A percentile compares a stretch with the other conserved stretches of the same genome.
Conservation (phyloP, 2,888 invertebrate genomes). For the Athalia cordata region DNA sequence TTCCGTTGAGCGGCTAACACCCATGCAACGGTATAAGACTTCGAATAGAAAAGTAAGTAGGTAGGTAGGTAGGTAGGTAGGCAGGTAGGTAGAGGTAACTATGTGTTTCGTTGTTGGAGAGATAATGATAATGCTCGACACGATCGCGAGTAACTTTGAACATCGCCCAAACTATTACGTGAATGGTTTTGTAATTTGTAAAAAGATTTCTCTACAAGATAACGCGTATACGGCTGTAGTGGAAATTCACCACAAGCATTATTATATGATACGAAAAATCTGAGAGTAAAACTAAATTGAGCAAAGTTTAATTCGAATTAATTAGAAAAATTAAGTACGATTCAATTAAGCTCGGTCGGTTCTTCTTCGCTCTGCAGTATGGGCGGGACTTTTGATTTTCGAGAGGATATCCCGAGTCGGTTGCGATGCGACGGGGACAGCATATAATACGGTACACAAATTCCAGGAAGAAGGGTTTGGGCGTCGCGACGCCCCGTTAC, state of each 20-base stretch:
- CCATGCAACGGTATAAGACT: conserved; percentile 15
- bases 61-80: too few relatives aligned
- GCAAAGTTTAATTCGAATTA: background rate
- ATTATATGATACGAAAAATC: too few relatives aligned
- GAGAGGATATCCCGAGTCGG: conserved; percentile 1
- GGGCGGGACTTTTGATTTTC: too few relatives aligned
- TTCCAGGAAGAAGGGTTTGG: conserved; percentile 40
- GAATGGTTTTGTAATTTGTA: conserved; percentile 33
- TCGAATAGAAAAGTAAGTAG: background rate
- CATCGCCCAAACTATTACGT: conserved; percentile 14
- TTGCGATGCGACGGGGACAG: background rate
- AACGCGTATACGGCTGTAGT: too few relatives aligned
- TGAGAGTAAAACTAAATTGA: background rate
- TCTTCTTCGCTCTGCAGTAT: too few relatives aligned
- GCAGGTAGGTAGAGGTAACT: too few relatives aligned
- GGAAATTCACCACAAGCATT: too few relatives aligned
- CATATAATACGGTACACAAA: background rate
- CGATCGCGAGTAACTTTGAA: background rate
- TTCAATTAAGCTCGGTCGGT: too few relatives aligned
- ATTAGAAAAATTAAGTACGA: too few relatives aligned
- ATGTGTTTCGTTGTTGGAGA: background rate
- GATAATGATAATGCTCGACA: conserved; percentile 31
- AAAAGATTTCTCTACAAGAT: conserved; percentile 12
- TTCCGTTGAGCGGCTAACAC: conserved; percentile 54
- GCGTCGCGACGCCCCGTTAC: conserved; percentile 18